phyloP scores from a whole-genome alignment of 2,888 invertebrate species.

The Lycia hirtaria region DNA sequence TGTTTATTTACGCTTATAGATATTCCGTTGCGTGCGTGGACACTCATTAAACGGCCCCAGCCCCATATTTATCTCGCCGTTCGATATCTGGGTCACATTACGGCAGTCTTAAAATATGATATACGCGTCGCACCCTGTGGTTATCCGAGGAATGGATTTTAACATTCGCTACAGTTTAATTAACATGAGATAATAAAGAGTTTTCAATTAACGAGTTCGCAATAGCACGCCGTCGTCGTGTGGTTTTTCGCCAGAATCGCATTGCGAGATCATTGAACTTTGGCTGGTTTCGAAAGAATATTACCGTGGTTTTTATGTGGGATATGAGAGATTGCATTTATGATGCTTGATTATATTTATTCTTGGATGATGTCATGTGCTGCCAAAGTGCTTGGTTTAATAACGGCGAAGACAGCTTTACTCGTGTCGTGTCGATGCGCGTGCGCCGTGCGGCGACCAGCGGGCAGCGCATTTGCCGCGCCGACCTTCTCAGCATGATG shows the following conservation, averaged over 20 bases:
- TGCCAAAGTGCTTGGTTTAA: conserved; percentile 43
- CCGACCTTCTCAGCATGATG: conserved; percentile 56
- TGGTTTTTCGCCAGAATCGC: conserved; percentile 48
- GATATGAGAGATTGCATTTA: conserved; percentile 46
- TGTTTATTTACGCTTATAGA: conserved; percentile 55
- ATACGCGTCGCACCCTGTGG: conserved; percentile 59
- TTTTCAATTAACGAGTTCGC: conserved; percentile 57
- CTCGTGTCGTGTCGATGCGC: conserved; percentile 22
- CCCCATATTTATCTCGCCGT: conserved; percentile 53
- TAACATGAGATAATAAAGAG: conserved; percentile 58
- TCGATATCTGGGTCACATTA: conserved; percentile 65
- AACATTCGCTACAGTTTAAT: conserved; percentile 59
- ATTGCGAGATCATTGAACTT: conserved; percentile 55
- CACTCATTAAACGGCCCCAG: conserved; percentile 46
- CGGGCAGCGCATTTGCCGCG: conserved; percentile 40
- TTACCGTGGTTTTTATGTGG: conserved; percentile 44
- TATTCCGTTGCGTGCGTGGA: conserved; percentile 56
- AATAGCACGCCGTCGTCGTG: conserved; percentile 49
- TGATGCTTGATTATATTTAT: conserved; percentile 43
- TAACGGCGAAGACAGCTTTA: conserved; percentile 29
- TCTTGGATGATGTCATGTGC: conserved; percentile 41
- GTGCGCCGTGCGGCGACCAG: conserved; percentile 24
- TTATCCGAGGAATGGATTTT: conserved; percentile 54
- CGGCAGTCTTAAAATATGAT: conserved; percentile 51
- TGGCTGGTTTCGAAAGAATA: conserved; percentile 48